Evolutionary conservation across 2,797 vertebrate species (phyloP), one percentile per base, ranked within the genome.

Genomic region (Eulemur albifrons): DNA sequence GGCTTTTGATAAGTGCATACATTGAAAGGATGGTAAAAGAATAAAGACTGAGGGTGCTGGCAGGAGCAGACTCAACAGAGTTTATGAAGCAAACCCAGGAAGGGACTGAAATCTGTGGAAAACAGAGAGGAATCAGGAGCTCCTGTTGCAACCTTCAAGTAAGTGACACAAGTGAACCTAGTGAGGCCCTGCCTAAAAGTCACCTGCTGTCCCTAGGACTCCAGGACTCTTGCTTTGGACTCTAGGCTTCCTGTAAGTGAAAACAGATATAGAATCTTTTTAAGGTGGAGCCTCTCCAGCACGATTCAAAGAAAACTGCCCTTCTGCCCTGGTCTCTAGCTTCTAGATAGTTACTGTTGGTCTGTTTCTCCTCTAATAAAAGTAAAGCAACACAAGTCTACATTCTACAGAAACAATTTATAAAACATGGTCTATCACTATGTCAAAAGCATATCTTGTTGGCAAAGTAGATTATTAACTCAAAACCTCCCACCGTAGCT

Each of bases 321-420:
- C 43, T 57, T 57, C 57, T 76, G 7, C 52, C 65, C 54, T 79
- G n/a, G 61, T 10, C 77, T 43, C 91, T 59, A 43, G 43, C 38
- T 91, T 90, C 80, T 81, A 48, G 69, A 83, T 65, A 54, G n/a
- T 94, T 72, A 38, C 32, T 30, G 7, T 12, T 86, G 76, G 20
- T 32, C 84, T 73, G 30, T 79, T 90, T 38, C 23, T 80, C 77
- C 63, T 73, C 25, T 83, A 72, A 76, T 67, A 73, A 73, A 96
- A 88, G 27, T 40, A 50, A 0, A n/a, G 57, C 27, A 83, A 75
- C 52, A 75, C 32, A 43, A 35, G 80, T 94, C 40, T 83, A 65
- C 30, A 27, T 81, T 72, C 67, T 70, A 27, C 17, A 57, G 91
- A 87, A 79, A 75, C 14, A n/a, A n/a, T 80, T 65, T 91, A 86